Conservation (phyloP, 2,797 vertebrate genomes). For the Anguilla megastoma region DNA sequence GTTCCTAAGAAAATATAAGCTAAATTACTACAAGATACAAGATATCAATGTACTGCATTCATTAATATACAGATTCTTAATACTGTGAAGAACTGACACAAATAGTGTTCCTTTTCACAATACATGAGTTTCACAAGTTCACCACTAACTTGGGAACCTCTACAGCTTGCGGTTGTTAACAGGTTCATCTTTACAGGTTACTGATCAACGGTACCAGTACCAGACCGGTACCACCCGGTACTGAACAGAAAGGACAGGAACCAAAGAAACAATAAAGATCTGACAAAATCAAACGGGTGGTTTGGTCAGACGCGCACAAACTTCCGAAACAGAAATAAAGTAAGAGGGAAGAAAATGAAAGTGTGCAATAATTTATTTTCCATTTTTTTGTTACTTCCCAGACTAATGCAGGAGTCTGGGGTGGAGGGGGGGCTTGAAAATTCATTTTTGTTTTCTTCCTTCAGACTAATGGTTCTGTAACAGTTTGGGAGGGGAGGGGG, state of each 20-base stretch:
- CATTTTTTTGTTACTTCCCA: conserved; percentile 15
- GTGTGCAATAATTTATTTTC: conserved; percentile 26
- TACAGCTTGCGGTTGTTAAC: conserved; percentile 33
- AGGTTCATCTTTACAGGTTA: conserved; percentile 41
- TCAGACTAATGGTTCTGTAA: conserved; percentile 28
- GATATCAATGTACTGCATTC: conserved; percentile 77
- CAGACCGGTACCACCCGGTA: conserved; percentile 68
- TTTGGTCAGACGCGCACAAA: conserved; percentile 18
- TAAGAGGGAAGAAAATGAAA: conserved; percentile 16
- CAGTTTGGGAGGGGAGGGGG: conserved; percentile 34
- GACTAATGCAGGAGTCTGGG: conserved; percentile 13
- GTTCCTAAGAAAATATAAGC: conserved; percentile 69
- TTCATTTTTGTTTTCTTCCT: conserved; percentile 28
- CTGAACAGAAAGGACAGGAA: conserved; percentile 40
- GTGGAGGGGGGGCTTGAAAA: conserved; percentile 21
- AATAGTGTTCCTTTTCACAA: conserved; percentile 54
- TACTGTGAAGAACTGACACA: conserved; percentile 65
- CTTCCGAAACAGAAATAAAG: conserved; percentile 32
- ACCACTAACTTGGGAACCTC: conserved; percentile 46
- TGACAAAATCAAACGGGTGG: conserved; percentile 23
- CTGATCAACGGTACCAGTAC: conserved; percentile 65
- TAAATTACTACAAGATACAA: conserved; percentile 78
- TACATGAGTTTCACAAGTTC: conserved; percentile 47
- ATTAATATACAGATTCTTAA: conserved; percentile 73
- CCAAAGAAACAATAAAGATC: neutral